Conservation (phyloP, 2,113 vertebrate species). For the Artemisiospiza belli region DNA sequence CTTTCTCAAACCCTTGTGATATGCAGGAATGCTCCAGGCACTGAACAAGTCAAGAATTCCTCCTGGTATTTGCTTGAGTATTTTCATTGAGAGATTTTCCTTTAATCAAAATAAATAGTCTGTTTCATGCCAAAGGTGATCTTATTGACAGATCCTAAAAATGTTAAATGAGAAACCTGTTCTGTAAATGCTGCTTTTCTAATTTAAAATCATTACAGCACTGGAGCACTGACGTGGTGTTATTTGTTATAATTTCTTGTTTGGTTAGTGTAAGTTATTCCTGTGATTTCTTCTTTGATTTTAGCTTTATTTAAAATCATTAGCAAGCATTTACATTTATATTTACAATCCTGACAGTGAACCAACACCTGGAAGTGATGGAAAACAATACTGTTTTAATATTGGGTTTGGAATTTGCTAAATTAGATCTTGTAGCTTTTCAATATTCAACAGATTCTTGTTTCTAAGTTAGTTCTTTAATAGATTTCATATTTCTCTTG, state of each 20-base stretch:
- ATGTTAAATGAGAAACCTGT: constrained; percentile 74
- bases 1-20: neutral
- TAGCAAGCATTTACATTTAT: constrained; percentile 53
- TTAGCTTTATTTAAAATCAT: constrained; percentile 71
- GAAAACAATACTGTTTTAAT: constrained; percentile 27
- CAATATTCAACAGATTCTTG: neutral
- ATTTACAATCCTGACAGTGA: constrained; percentile 12
- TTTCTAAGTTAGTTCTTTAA: constrained; percentile 17
- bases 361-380: neutral
- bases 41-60: constrained; percentile 30
- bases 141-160: constrained; percentile 74
- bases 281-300: constrained; percentile 66
- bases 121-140: constrained; percentile 62
- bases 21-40: neutral
- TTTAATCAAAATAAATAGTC: constrained; percentile 76
- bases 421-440: neutral
- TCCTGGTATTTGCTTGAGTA: neutral
- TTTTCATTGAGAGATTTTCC: constrained; percentile 52
- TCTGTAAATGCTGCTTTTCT: constrained; percentile 65
- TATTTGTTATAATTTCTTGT: constrained; percentile 78
- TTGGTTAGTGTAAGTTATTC: constrained; percentile 62
- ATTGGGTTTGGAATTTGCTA: neutral
- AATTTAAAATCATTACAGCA: constrained; percentile 77
- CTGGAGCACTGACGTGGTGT: constrained; percentile 55
- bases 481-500: neutral